phyloP scores from a whole-genome alignment of 2,888 invertebrate genomes.

The Nomada lathburiana region DNA sequence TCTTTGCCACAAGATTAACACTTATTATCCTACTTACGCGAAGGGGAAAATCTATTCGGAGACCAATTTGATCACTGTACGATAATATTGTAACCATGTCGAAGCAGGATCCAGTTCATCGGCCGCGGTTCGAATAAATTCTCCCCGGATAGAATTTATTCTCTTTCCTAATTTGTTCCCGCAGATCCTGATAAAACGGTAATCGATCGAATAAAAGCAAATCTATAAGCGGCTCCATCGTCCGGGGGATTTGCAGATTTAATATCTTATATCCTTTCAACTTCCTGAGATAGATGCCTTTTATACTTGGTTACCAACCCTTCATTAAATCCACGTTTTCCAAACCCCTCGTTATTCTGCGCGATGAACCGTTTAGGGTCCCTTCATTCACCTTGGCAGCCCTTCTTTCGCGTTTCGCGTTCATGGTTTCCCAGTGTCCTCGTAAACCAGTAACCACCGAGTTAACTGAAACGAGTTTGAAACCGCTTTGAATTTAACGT shows the following conservation, averaged over 20 bases:
- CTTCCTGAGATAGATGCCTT: conserved; percentile 60
- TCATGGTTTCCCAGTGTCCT: conserved; percentile 41
- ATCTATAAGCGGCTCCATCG: conserved; percentile 27
- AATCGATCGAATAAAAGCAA: conserved; percentile 52
- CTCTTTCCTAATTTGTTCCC: conserved; percentile 33
- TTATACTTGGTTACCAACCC: conserved; percentile 63
- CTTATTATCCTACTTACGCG: background rate
- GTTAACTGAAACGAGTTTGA: conserved; percentile 23
- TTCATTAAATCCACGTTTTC: conserved; percentile 69
- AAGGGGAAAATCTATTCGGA: background rate
- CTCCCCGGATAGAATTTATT: conserved; percentile 22
- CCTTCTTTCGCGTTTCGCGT: conserved; percentile 39
- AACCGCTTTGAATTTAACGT: conserved; percentile 8
- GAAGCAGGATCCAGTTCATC: conserved; percentile 1
- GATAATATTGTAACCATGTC: background rate
- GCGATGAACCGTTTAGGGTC: conserved; percentile 65
- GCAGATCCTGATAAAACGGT: conserved; percentile 30
- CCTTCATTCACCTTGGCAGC: conserved; percentile 48
- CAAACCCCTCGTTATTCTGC: conserved; percentile 68
- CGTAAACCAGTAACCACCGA: conserved; percentile 35
- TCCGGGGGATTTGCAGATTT: conserved; percentile 57
- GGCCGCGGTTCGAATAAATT: conserved; percentile 17
- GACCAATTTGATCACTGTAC: background rate
- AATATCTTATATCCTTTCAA: conserved; percentile 66
- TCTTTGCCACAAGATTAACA: background rate